phyloP scores from a whole-genome alignment of 23 tunicate species.

The Corella eumyota region DNA sequence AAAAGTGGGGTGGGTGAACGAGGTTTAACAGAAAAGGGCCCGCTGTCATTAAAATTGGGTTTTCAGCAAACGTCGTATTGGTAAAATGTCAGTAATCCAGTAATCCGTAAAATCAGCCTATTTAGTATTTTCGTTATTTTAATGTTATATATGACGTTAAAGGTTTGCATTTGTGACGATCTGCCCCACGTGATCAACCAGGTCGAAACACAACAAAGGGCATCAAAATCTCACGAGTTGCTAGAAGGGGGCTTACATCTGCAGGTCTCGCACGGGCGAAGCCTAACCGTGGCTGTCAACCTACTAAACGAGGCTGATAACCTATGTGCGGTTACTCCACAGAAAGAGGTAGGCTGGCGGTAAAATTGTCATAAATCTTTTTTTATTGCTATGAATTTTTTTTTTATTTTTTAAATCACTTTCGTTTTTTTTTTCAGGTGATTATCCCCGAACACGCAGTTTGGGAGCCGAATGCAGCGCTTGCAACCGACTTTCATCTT shows the following conservation, averaged over 20 bases:
- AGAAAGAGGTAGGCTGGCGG: constrained; percentile 20
- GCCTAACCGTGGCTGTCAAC: constrained; percentile 36
- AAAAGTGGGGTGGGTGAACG: no score
- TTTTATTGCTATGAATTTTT: background rate
- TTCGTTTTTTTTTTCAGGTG: constrained; percentile 35
- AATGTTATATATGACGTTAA: no score
- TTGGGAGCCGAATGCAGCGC: constrained; percentile 73
- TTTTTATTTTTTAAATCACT: background rate
- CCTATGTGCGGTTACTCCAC: constrained; percentile 39
- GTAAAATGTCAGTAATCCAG: no score
- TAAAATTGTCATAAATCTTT: background rate
- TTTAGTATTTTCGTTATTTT: no score
- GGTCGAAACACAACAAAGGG: constrained; percentile 26
- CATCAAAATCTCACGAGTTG: constrained; percentile 30
- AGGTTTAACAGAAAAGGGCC: no score
- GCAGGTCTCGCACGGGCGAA: constrained; percentile 59
- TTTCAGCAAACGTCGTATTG: no score
- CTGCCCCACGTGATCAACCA: constrained; percentile 73
- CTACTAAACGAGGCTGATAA: constrained; percentile 22
- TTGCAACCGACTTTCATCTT: constrained; percentile 66
- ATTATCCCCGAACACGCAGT: constrained; percentile 67
- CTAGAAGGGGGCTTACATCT: constrained; percentile 48
- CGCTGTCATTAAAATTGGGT: no score
- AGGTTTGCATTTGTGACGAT: constrained; percentile 95
- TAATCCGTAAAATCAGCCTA: no score